Conservation (phyloP, 2,113 vertebrate genomes). For the Peromyscus californicus region DNA sequence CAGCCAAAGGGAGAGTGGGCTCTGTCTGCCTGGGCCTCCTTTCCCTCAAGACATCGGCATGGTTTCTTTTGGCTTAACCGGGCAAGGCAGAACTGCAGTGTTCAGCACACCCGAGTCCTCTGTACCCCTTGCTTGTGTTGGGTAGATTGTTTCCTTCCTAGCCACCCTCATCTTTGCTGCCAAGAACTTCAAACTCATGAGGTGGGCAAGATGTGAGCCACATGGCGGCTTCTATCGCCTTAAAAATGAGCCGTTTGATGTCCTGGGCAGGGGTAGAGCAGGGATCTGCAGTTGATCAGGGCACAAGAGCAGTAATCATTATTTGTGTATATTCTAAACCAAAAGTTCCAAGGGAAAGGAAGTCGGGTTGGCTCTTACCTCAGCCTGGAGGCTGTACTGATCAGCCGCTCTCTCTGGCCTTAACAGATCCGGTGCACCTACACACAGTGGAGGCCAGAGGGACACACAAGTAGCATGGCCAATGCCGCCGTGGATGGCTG, state of each 20-base stretch:
- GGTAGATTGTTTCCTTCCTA: neutral
- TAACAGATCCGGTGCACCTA: neutral
- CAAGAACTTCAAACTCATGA: neutral
- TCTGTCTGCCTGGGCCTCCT: neutral
- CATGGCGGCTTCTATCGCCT: neutral
- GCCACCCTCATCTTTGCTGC: neutral
- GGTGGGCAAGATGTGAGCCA: neutral
- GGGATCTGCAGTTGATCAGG: neutral
- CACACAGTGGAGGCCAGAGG: neutral
- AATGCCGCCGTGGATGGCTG: neutral
- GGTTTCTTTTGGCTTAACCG: neutral
- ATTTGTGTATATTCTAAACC: neutral
- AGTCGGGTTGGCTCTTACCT: neutral
- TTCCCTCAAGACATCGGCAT: neutral
- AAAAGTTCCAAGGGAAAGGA: slow-evolving; percentile 23
- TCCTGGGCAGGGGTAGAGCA: neutral
- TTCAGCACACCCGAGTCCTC: neutral
- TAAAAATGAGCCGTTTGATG: neutral
- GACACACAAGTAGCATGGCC: neutral
- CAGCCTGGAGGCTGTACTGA: neutral
- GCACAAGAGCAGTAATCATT: neutral
- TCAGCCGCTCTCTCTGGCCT: neutral
- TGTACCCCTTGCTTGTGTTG: neutral
- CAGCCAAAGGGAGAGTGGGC: rapidly evolving
- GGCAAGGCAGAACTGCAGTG: neutral